Base-by-base conservation (phyloP, 2,113 vertebrate species). In the Colistium nudipinnis region DNA sequence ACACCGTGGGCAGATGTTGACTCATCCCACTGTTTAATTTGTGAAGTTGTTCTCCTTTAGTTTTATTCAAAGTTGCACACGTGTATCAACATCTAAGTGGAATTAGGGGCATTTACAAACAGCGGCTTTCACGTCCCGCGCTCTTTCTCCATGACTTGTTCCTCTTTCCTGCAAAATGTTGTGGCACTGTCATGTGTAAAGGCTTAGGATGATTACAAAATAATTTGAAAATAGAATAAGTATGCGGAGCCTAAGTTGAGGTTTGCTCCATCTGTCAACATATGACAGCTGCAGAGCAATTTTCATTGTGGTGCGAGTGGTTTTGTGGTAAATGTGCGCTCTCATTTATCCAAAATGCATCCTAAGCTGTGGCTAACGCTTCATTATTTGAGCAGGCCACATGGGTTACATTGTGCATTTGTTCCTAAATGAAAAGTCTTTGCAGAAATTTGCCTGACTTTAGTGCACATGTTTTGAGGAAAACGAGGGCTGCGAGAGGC, bases 191-290 rank as follows among this genome's bases (percentile, higher is more conserved):
- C 88, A 88, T 86, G 82, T 87, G 86, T 80, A 89, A 89, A 83
- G 78, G 81, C 76, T 92, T 88, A 87, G 73, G 80, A 82, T 90
- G 89, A 91, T 92, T 91, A 90, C 88, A 83, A 90, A 93, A 92
- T 93, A 87, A 91, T 92, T 88, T 88, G 86, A 91, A 91, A 92
- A 92, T 89, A 82, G 82, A 91, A 91, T 91, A 90, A 90, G 84
- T 85, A 76, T 47, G 64, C 76, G 51, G 75, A 71, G 86, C 84
- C 76, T 87, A 88, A 84, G 83, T 84, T 92, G 86, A 87, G 90
- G 88, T 91, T 91, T 90, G 75, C 69, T 82, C 74, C 69, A 60
- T 92, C 90, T 91, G 89, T 90, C 89, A 88, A 85, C 85, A 86
- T 85, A 82, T 90, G 90, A 90, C 89, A 93, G 90, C 85, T 78